Conservation (phyloP, 1,140 invertebrate species). For the Rhyzopertha dominica region DNA sequence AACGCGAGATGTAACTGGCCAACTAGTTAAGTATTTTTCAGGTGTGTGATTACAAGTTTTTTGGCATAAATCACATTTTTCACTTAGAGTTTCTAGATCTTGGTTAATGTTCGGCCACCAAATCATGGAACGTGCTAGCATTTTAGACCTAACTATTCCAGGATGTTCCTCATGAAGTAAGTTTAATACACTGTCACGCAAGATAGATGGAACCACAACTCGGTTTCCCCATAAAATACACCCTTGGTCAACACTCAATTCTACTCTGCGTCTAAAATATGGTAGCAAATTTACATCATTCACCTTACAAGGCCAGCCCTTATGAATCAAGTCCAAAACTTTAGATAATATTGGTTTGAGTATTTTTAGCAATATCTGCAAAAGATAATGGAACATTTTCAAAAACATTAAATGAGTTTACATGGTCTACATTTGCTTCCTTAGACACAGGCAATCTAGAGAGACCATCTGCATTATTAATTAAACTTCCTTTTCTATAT, state of each 20-base stretch:
- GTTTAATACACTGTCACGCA: slow-evolving; percentile 18
- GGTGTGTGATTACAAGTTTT: not conserved
- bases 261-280: slow-evolving; percentile 16
- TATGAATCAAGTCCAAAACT: slow-evolving; percentile 15
- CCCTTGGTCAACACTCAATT: slow-evolving; percentile 9
- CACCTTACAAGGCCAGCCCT: slow-evolving; percentile 7
- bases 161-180: slow-evolving; percentile 26
- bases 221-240: slow-evolving; percentile 19
- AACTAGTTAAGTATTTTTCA: slow-evolving; percentile 1
- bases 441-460: slow-evolving; percentile 17
- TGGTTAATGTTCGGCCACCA: slow-evolving; percentile 27
- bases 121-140: slow-evolving; percentile 19
- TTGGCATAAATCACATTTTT: slow-evolving; percentile 15
- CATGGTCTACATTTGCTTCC: slow-evolving; percentile 1
- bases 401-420: slow-evolving; percentile 15
- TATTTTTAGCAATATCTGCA: slow-evolving; percentile 8
- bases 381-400: slow-evolving; percentile 10
- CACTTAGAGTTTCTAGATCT: slow-evolving; percentile 24
- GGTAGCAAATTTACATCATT: slow-evolving; percentile 15
- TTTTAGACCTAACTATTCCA: slow-evolving; percentile 27
- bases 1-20: too few relatives aligned
- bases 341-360: slow-evolving; percentile 17
- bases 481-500: slow-evolving; percentile 13
- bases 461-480: slow-evolving; percentile 19
- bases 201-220: slow-evolving; percentile 17